Conservation (phyloP, 2,888 invertebrate species). For the Morpho achilles region DNA sequence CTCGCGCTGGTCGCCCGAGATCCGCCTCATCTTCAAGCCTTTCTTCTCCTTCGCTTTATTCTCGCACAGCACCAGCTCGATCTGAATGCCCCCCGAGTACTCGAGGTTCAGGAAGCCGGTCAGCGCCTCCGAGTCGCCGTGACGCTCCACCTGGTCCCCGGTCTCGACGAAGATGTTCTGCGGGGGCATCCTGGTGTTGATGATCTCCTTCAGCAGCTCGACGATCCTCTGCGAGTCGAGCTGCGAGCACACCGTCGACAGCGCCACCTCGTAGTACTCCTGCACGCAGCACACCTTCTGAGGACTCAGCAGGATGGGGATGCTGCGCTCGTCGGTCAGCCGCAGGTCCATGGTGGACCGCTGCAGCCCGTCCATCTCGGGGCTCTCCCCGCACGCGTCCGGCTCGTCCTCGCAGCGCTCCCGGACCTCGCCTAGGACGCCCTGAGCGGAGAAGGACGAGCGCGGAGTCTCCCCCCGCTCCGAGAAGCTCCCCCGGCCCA, state of each 20-base stretch:
- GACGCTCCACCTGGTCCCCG: conserved; percentile 47
- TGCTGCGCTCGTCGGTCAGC: conserved; percentile 49
- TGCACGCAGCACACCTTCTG: conserved; percentile 62
- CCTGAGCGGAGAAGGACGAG: conserved; percentile 69
- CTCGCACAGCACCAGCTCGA: conserved; percentile 89
- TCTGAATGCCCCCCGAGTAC: conserved; percentile 91
- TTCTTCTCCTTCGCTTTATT: conserved; percentile 85
- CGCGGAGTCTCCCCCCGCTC: conserved; percentile 70
- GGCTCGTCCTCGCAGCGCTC: conserved; percentile 64
- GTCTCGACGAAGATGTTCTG: conserved; percentile 72
- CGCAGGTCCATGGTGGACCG: conserved; percentile 68
- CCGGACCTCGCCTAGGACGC: conserved; percentile 62
- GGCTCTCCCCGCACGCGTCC: conserved; percentile 52
- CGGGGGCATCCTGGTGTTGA: conserved; percentile 88
- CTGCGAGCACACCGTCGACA: conserved; percentile 89
- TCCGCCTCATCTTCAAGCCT: conserved; percentile 90
- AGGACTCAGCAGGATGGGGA: conserved; percentile 62
- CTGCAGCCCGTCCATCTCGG: conserved; percentile 64
- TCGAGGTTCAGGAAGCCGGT: conserved; percentile 82
- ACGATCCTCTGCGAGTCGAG: conserved; percentile 89
- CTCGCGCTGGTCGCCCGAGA: conserved; percentile 92
- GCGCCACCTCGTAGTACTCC: conserved; percentile 84
- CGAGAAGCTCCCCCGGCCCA: conserved; percentile 64
- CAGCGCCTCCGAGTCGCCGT: conserved; percentile 49
- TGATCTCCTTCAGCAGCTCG: conserved; percentile 87